Base-by-base conservation (phyloP, 1,140 invertebrate genomes). In the Drosophila paulistorum region DNA sequence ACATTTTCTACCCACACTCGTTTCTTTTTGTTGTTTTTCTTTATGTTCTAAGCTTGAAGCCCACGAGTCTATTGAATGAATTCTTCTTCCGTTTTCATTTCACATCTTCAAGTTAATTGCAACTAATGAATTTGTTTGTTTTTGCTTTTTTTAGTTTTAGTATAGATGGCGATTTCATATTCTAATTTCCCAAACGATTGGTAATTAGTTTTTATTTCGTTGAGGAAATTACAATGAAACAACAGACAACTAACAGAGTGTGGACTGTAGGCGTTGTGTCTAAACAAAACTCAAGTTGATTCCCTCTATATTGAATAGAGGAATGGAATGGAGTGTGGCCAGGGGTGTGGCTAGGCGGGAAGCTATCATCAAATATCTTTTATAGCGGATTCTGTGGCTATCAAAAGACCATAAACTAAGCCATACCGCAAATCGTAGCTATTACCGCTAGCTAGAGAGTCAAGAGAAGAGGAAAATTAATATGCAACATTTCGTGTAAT, bases 401-500 rank as follows among this genome's bases (percentile, higher is more conserved):
- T 85, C 71, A 72, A 84, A 71, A 77, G 77, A 35, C 74, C 59
- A 81, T 85, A 81, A 81, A 75, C 65, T 61, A 65, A 67, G 71
- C 65, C 76, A 71, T 77, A 62, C 67, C 74, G 74, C 68, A 63
- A 79, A 79, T 72, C 57, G 65, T 70, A 4, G 68, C 70, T 58
- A 74, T 67, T 68, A 75, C 68, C 54, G 64, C 65, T 65, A 57
- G 30, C 30, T 30, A 7, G 30, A 30, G 57, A 65, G 51, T 41
- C 39, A 63, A 48, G 35, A 39, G 45, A 57, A 61, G 68, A 58
- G 74, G 74, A 51, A 79, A 76, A 83, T 78, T 76, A 86, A 86
- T 79, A 73, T 71, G 83, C 83, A 82, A 81, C 83, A 82, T 87
- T 87, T 85, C 68, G 71, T 79, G 79, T 82, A 82, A 79, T 79